phyloP scores from a whole-genome alignment of 2,113 vertebrate species.

The Erinaceus europaeus region DNA sequence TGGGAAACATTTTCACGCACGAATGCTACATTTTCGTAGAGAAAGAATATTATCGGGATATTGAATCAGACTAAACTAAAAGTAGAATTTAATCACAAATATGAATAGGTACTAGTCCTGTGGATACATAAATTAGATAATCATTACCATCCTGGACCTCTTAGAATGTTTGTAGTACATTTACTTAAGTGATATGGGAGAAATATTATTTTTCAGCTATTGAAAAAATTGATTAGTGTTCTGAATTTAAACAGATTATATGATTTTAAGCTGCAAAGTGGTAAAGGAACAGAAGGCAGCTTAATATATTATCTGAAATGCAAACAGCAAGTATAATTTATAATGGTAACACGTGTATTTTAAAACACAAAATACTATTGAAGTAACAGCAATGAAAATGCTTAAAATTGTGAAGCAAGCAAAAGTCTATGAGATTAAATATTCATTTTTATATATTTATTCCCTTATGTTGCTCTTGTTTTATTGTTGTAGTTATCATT shows the following conservation, averaged over 20 bases:
- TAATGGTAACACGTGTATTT: not conserved
- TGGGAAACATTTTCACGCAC: not conserved
- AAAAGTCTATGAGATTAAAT: not conserved
- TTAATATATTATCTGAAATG: not conserved
- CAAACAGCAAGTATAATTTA: not conserved
- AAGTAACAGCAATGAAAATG: constrained; percentile 6
- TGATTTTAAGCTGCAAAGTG: not conserved
- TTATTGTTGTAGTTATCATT: no score
- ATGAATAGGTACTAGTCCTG: not conserved
- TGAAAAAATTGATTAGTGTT: not conserved
- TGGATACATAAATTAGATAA: not conserved
- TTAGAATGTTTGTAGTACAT: not conserved
- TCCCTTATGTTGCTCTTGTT: no score
- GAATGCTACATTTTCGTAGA: not conserved
- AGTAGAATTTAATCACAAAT: not conserved
- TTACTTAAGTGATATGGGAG: not conserved
- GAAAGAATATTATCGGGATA: not conserved
- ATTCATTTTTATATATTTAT: no score
- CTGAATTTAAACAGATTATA: constrained; percentile 9
- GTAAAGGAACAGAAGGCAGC: not conserved
- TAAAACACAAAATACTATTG: not conserved
- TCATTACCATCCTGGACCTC: not conserved
- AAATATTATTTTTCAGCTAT: not conserved
- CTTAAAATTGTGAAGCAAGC: not conserved
- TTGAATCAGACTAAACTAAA: constrained; percentile 16